phyloP scores from a whole-genome alignment of 2,797 vertebrate genomes.

The Enteromius radiatus region DNA sequence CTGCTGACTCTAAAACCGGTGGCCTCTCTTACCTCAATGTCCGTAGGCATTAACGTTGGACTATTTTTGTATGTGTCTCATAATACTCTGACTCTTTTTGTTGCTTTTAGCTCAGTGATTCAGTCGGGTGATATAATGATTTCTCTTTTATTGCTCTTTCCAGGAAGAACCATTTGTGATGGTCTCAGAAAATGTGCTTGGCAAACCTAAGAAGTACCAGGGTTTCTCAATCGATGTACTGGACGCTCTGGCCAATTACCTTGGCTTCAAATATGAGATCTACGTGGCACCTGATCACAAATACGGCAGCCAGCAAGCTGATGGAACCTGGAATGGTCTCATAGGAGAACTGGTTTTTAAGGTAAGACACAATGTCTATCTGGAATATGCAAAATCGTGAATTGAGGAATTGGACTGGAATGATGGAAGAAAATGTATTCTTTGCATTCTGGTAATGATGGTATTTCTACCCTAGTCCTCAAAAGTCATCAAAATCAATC shows the following conservation, averaged over 20 bases:
- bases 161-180: conserved; percentile 99
- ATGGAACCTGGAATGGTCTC: conserved; percentile 95
- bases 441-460: background rate
- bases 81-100: conserved; percentile 16
- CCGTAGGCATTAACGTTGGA: background rate
- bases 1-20: conserved; percentile 34
- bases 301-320: conserved; percentile 91
- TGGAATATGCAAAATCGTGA: background rate
- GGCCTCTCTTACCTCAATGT: conserved; percentile 46
- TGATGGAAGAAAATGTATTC: background rate
- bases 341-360: conserved; percentile 96
- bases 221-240: conserved; percentile 96
- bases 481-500: background rate
- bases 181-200: conserved; percentile 98
- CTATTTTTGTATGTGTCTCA: background rate
- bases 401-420: background rate
- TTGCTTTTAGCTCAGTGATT: conserved; percentile 17
- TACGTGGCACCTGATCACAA: conserved; percentile 96
- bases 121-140: background rate
- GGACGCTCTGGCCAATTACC: conserved; percentile 93
- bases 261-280: conserved; percentile 98
- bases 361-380: conserved; percentile 76
- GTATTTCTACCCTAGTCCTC: background rate
- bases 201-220: conserved; percentile 98
- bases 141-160: conserved; percentile 18